Evolutionary conservation across 2,888 invertebrate genomes (phyloP).

Genomic region (Acanthosepion esculentum): DNA sequence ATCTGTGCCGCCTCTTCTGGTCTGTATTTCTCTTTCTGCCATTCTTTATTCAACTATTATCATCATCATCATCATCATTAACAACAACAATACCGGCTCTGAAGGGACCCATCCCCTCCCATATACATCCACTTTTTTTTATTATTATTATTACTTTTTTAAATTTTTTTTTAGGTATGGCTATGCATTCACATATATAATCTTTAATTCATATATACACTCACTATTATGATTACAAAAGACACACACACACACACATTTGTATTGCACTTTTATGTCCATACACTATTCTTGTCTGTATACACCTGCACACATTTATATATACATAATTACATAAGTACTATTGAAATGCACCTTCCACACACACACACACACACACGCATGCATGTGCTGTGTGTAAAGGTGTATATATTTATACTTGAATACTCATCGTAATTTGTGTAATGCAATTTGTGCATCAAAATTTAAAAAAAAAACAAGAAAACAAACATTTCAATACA

Average conservation of each 20-base stretch:
- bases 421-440: not conserved
- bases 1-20: not conserved
- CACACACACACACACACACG: too few species aligned
- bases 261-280: not conserved
- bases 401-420: not conserved
- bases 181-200: not conserved
- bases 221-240: not conserved
- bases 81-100: not conserved
- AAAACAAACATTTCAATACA: too few species aligned
- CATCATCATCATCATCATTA: not conserved
- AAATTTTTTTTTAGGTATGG: not conserved
- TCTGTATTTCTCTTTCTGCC: constrained; percentile 43
- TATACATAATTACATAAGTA: not conserved
- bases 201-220: not conserved
- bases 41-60: not conserved
- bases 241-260: not conserved
- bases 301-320: not conserved
- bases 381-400: too few species aligned
- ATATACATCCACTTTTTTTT: not conserved
- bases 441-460: not conserved
- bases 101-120: not conserved
- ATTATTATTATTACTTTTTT: not conserved
- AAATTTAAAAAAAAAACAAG: too few species aligned
- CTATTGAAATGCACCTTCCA: too few species aligned
- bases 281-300: not conserved